A percentile compares a stretch with the other conserved stretches of the same genome.
Evolutionary conservation across 2,888 invertebrate species (phyloP).

Genomic region (Matsumyia berberina): DNA sequence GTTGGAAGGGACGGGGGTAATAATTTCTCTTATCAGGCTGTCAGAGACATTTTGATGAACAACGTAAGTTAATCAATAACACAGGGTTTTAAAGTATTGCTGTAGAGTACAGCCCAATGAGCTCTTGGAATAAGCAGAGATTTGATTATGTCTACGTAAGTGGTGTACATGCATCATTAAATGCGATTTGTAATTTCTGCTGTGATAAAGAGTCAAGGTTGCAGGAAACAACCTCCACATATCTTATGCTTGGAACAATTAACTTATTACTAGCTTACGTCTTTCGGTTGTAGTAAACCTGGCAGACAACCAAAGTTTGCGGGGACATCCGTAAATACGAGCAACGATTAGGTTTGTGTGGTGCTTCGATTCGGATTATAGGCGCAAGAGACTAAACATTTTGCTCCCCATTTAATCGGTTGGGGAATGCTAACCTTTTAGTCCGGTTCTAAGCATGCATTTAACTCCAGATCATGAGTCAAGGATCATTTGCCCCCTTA

Average conservation of each 20-base stretch:
- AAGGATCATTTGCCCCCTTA: too few relatives aligned
- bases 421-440: too few relatives aligned
- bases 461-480: too few relatives aligned
- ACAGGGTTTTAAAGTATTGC: neutral
- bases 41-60: too few relatives aligned
- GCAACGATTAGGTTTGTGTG: neutral
- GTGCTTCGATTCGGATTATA: too few relatives aligned
- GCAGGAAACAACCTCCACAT: neutral
- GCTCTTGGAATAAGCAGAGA: neutral
- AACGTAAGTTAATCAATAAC: too few relatives aligned
- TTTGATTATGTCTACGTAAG: neutral
- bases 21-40: too few relatives aligned
- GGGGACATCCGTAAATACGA: neutral
- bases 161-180: neutral
- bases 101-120: neutral
- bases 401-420: too few relatives aligned
- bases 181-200: neutral
- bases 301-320: neutral
- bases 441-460: too few relatives aligned
- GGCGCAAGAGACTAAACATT: too few relatives aligned
- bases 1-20: too few relatives aligned
- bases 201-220: neutral
- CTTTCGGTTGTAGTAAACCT: neutral
- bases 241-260: neutral
- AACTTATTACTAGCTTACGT: neutral